These are phyloP conservation scores for Heliconius erato DNA, from an alignment of 2,888 invertebrate species.

Conservation along the genomic window DNA sequence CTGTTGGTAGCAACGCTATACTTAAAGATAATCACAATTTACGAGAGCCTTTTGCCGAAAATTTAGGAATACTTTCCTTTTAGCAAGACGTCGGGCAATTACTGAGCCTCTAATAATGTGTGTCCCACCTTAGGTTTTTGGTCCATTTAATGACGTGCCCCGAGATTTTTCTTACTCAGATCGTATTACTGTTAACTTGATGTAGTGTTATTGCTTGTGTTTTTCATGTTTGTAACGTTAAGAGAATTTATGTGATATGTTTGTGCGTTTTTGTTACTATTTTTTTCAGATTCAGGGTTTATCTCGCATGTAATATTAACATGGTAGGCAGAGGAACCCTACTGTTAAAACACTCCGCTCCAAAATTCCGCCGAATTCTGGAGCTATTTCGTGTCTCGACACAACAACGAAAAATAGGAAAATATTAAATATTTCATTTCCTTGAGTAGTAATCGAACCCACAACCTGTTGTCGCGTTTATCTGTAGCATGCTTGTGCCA, in stretches of 20 bases:
- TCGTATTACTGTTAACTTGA: slow-evolving; percentile 18
- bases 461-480: too few species aligned
- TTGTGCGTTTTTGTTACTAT: not conserved
- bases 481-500: too few species aligned
- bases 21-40: slow-evolving; percentile 86
- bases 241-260: not conserved
- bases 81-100: slow-evolving; percentile 74
- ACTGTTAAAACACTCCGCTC: too few species aligned
- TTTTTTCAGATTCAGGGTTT: too few species aligned
- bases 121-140: slow-evolving; percentile 30
- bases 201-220: slow-evolving; percentile 14
- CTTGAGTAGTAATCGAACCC: too few species aligned
- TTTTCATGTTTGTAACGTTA: not conserved
- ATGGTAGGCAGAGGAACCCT: too few species aligned
- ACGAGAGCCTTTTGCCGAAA: slow-evolving; percentile 74
- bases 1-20: slow-evolving; percentile 77
- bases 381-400: too few species aligned
- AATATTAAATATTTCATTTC: too few species aligned
- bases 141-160: slow-evolving; percentile 34
- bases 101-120: slow-evolving; percentile 68
- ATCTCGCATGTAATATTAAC: too few species aligned
- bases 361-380: accelerated
- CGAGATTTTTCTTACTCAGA: slow-evolving; percentile 36
- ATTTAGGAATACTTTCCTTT: slow-evolving; percentile 74
- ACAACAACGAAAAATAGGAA: too few species aligned